These are phyloP conservation scores for Phoebastria nigripes DNA, from an alignment of 2,797 vertebrate species.

Conservation along the genomic window DNA sequence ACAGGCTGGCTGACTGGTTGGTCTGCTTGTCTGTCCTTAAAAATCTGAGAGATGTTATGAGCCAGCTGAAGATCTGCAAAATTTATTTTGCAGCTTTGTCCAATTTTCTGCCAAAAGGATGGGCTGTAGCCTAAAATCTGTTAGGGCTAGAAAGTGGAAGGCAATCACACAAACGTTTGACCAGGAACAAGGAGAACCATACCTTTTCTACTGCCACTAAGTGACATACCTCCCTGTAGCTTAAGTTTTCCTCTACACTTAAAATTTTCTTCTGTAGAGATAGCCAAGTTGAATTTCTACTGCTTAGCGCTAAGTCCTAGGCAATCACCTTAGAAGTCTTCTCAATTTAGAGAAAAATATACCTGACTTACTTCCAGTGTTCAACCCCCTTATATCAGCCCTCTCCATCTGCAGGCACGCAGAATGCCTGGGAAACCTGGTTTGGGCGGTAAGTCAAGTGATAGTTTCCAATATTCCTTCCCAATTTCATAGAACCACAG, in stretches of 20 bases:
- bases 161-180: neutral
- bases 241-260: neutral
- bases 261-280: neutral
- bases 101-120: neutral
- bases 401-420: neutral
- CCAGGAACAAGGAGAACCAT: neutral
- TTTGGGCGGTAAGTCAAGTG: neutral
- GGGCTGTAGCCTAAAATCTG: neutral
- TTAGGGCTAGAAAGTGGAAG: neutral
- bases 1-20: neutral
- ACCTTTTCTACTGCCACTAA: neutral
- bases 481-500: neutral
- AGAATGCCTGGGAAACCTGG: neutral
- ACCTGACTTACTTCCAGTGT: neutral
- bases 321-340: neutral
- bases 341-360: neutral
- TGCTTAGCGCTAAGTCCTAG: neutral
- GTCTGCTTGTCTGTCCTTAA: neutral
- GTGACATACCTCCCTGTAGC: neutral
- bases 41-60: neutral
- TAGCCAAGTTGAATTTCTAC: neutral
- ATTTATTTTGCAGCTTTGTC: neutral
- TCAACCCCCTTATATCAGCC: neutral
- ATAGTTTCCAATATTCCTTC: neutral
- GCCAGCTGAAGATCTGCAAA: neutral